Evolutionary conservation across 1,140 invertebrate genomes (phyloP), one percentile per base, ranked within the genome.

Genomic region (Vanessa tameamea): DNA sequence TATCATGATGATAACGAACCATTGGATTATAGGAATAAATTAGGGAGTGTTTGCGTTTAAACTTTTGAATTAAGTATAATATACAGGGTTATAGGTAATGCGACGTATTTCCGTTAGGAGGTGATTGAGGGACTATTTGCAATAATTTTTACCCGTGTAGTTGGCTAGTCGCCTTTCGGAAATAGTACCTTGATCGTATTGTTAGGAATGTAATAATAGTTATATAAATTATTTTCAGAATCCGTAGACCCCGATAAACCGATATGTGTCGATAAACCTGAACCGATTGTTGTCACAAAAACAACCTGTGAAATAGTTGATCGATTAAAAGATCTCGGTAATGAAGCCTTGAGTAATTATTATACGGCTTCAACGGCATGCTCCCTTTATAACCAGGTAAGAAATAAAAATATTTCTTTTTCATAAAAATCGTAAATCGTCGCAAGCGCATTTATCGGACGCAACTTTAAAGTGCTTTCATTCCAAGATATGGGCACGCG

Each of bases 251-350:
- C 72, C 3, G 69, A 76, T 12, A 57, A 69, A 7, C 14, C 72
- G 13, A 2, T 23, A 15, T 86, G 82, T 20, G 77, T 76, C 12
- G 61, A 64, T 26, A 14, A 47, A 53, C 43, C 79, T 23, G 9
- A 23, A 75, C 69, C 75, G 13, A 43, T 73, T 5, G 80, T 82
- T 0, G 81, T 83, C 0, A 75, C 81, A 1, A 48, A 83, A 13
- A 87, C 84, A 12, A 82, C 87, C 14, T 90, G 88, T 61, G 84
- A 89, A 53, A 77, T 91, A 4, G 82, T 88, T 57, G 74, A 72
- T 0, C 88, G 87, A 16, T 15, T 90, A 2, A 79, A 67, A 14
- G 85, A 87, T 0, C 75, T 79, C 0, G 81, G 75, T 4, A 84
- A 87, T 3, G 71, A 71, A 0, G 77, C 78, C 2, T 43, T 87